These are phyloP conservation scores for Cettia cetti DNA, from an alignment of 2,113 vertebrate genomes.

Conservation along the genomic window DNA sequence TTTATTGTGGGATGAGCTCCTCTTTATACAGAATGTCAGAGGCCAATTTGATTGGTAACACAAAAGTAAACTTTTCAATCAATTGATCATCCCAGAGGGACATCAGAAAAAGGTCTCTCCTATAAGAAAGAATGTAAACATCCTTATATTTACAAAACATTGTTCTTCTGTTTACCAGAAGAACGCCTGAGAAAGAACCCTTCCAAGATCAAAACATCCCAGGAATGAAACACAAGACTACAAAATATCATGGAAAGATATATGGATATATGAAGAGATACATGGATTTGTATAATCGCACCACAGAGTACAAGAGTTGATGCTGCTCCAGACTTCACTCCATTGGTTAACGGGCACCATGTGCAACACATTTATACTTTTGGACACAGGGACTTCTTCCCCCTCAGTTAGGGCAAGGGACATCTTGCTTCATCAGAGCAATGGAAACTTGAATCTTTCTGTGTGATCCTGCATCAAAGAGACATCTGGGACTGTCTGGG, in stretches of 20 bases:
- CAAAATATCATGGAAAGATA: neutral
- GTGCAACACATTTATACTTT: neutral
- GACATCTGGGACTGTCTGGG: neutral
- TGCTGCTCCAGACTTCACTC: neutral
- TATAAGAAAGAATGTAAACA: too few relatives aligned
- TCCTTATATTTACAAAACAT: too few relatives aligned
- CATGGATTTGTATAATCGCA: neutral
- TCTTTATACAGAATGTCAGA: too few relatives aligned
- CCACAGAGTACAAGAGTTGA: neutral
- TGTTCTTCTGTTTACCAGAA: too few relatives aligned
- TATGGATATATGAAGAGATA: neutral
- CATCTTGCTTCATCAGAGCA: constrained; percentile 24
- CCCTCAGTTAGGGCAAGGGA: neutral
- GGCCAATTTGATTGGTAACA: too few relatives aligned
- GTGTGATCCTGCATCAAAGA: constrained; percentile 31
- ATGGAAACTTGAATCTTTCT: constrained; percentile 1
- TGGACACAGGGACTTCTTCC: neutral
- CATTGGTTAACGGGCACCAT: constrained; percentile 24
- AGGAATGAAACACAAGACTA: too few relatives aligned
- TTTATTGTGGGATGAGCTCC: too few relatives aligned
- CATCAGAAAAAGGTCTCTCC: too few relatives aligned
- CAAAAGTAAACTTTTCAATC: too few relatives aligned
- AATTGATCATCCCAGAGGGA: too few relatives aligned
- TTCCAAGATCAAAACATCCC: too few relatives aligned
- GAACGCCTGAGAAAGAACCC: too few relatives aligned